Percentiles rank a stretch among this genome's conserved stretches.
Evolutionary conservation across 2,113 vertebrate species (phyloP).

Genomic region (Burhinus bistriatus): DNA sequence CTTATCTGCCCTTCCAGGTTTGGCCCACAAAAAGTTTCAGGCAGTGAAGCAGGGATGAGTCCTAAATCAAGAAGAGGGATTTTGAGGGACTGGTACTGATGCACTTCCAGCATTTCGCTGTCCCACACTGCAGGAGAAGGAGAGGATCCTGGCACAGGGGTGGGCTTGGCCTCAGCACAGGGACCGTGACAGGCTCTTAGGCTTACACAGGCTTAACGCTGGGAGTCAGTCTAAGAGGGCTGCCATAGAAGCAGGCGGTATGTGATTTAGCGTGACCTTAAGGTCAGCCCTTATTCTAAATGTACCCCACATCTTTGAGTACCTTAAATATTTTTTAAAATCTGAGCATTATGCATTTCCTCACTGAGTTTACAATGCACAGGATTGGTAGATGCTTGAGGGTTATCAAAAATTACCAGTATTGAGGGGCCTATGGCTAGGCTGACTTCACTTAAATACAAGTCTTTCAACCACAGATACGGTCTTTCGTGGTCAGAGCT

Average conservation of each 20-base stretch:
- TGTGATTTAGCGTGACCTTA: neutral
- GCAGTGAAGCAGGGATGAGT: neutral
- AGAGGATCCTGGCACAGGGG: neutral
- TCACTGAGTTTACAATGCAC: neutral
- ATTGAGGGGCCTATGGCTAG: neutral
- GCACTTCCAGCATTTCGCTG: neutral
- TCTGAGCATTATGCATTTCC: neutral
- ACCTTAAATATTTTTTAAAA: neutral
- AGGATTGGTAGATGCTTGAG: neutral
- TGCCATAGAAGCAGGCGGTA: neutral
- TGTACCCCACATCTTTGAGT: neutral
- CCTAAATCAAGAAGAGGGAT: neutral
- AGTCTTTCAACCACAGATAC: neutral
- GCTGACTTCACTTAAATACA: neutral
- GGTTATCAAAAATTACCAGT: neutral
- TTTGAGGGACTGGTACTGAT: neutral
- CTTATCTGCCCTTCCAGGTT: neutral
- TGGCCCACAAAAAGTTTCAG: neutral
- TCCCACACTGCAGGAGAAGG: fast-evolving
- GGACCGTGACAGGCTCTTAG: neutral
- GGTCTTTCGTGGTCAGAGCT: neutral
- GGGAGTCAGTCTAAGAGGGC: neutral
- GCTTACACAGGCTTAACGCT: neutral
- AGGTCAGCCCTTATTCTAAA: neutral
- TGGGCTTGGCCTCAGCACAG: neutral